Conservation (phyloP, 2,113 vertebrate species). For the Lophius piscatorius region DNA sequence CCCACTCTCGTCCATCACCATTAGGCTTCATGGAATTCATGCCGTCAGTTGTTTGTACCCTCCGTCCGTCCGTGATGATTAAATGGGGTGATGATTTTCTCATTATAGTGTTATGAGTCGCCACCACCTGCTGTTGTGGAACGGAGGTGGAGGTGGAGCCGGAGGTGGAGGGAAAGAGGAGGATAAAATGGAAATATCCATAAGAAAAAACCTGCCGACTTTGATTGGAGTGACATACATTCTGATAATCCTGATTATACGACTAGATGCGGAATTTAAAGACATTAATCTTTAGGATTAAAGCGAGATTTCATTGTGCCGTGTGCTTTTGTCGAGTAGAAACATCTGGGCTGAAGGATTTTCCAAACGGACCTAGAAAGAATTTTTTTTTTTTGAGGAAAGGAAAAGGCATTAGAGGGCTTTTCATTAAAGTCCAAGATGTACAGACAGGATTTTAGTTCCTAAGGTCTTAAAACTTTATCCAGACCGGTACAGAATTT, state of each 20-base stretch:
- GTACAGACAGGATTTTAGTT: too few species aligned
- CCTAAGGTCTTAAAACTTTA: too few species aligned
- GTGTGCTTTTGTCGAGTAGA: neutral
- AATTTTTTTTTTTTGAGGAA: too few species aligned
- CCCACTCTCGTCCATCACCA: neutral
- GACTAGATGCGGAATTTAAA: neutral
- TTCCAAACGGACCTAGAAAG: too few species aligned
- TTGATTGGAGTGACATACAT: neutral
- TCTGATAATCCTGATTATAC: neutral
- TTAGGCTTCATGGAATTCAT: neutral
- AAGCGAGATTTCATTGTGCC: neutral
- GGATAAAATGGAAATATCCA: neutral
- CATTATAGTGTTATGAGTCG: constrained; percentile 36
- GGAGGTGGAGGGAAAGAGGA: neutral
- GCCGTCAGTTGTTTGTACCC: neutral
- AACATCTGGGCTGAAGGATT: constrained; percentile 10
- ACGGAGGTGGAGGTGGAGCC: neutral
- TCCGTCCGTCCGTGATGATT: constrained; percentile 23
- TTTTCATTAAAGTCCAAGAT: too few species aligned
- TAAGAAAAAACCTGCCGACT: neutral
- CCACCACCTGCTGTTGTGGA: constrained; percentile 31
- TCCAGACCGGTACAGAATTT: too few species aligned
- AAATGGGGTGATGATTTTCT: constrained; percentile 36
- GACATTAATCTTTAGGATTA: neutral
- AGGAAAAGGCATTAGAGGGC: too few species aligned